phyloP scores from a whole-genome alignment of 1,140 invertebrate genomes.

The Ericerus pela region DNA sequence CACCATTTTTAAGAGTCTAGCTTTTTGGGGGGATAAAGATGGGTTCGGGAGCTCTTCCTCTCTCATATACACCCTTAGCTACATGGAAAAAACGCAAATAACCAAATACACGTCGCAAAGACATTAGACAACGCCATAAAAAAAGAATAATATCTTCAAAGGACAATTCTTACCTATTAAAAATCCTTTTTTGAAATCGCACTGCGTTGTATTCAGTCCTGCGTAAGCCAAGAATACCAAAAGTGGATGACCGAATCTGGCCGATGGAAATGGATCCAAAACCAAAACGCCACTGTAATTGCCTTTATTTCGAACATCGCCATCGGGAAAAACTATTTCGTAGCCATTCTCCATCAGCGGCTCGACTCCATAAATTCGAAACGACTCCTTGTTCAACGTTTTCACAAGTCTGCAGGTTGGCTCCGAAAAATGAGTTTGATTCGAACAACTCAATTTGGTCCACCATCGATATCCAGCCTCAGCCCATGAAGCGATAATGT shows the following conservation, averaged over 20 bases:
- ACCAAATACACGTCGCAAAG: no score
- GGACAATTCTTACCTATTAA: slow-evolving; percentile 22
- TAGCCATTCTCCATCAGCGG: slow-evolving; percentile 14
- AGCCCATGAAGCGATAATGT: neutral
- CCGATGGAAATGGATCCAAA: slow-evolving; percentile 35
- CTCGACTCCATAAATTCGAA: neutral
- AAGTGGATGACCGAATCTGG: slow-evolving; percentile 37
- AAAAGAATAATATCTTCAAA: neutral
- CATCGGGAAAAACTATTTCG: slow-evolving; percentile 32
- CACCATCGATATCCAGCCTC: neutral
- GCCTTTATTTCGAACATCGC: slow-evolving; percentile 25
- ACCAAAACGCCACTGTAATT: slow-evolving; percentile 34
- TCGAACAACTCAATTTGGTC: neutral
- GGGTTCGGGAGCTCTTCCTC: no score
- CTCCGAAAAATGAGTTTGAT: neutral
- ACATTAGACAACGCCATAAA: neutral
- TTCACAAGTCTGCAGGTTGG: neutral
- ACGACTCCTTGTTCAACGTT: neutral
- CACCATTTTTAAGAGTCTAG: no score
- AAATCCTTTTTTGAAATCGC: slow-evolving; percentile 26
- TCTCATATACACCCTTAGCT: no score
- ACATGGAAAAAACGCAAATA: no score
- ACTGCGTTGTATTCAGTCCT: slow-evolving; percentile 22
- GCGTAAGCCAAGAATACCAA: slow-evolving; percentile 35
- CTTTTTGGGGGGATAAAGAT: no score